A percentile compares a stretch with the other conserved stretches of the same genome.
phyloP scores from a whole-genome alignment of 2,113 vertebrate species.

The Phaethon lepturus region DNA sequence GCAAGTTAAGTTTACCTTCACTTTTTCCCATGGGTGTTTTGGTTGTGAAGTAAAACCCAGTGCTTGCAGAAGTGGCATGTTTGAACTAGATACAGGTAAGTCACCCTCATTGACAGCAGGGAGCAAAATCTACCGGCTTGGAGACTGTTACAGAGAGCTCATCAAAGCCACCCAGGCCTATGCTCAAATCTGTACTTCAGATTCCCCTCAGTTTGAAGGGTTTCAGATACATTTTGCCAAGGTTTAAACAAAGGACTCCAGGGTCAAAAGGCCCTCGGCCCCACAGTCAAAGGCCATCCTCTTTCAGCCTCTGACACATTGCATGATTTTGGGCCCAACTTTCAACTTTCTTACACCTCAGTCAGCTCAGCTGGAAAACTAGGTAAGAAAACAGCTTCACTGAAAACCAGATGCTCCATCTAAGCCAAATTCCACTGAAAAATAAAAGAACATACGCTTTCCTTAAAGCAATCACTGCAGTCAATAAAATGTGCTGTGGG shows the following conservation, averaged over 20 bases:
- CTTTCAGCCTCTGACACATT: neutral
- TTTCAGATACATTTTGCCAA: neutral
- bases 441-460: neutral
- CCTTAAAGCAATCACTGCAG: neutral
- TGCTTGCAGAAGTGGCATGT: neutral
- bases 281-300: neutral
- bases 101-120: neutral
- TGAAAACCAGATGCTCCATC: constrained; percentile 39
- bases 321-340: neutral
- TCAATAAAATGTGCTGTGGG: constrained; percentile 22
- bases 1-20: neutral
- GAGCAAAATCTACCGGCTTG: neutral
- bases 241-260: neutral
- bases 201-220: neutral
- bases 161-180: neutral
- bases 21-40: neutral
- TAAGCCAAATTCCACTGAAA: constrained; percentile 30
- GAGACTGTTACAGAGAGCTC: neutral
- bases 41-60: neutral
- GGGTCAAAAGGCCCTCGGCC: neutral
- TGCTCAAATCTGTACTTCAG: neutral
- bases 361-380: constrained; percentile 38
- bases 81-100: neutral
- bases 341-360: neutral
- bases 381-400: constrained; percentile 26